Evolutionary conservation across 2,888 invertebrate genomes (phyloP).

Genomic region (Crossocerus cetratus): DNA sequence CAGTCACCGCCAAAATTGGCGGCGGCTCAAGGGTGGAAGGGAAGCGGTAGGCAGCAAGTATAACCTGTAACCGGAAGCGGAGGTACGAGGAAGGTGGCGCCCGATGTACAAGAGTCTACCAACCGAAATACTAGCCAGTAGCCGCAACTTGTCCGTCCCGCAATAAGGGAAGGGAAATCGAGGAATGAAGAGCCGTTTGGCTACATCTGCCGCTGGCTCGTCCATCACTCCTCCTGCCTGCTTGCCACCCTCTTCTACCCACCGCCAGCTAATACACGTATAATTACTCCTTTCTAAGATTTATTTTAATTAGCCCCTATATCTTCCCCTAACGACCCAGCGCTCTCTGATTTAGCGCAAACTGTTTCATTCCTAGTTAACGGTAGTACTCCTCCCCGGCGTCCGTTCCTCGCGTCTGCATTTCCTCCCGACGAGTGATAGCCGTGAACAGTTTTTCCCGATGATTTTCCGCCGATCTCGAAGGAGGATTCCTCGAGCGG

Average conservation of each 20-base stretch:
- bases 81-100: not conserved
- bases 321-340: slow-evolving; percentile 75
- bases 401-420: not conserved
- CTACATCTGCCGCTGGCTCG: slow-evolving; percentile 76
- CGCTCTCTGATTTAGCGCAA: slow-evolving; percentile 68
- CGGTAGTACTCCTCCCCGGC: not conserved
- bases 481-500: too few relatives aligned
- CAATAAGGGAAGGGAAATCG: slow-evolving; percentile 76
- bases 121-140: slow-evolving; percentile 28
- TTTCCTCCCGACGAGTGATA: not conserved
- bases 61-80: not conserved
- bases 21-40: too few relatives aligned
- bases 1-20: too few relatives aligned
- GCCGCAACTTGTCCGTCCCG: slow-evolving; percentile 66
- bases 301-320: slow-evolving; percentile 77
- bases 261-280: slow-evolving; percentile 76
- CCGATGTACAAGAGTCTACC: not conserved
- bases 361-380: slow-evolving; percentile 61
- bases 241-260: slow-evolving; percentile 20
- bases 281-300: slow-evolving; percentile 77
- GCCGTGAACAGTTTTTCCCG: too few relatives aligned
- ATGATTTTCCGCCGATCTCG: too few relatives aligned
- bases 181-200: slow-evolving; percentile 77
- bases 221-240: slow-evolving; percentile 72
- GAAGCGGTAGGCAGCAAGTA: not conserved